These are phyloP conservation scores for Vireo griseus DNA, from an alignment of 2,797 vertebrate genomes.

Conservation along the genomic window DNA sequence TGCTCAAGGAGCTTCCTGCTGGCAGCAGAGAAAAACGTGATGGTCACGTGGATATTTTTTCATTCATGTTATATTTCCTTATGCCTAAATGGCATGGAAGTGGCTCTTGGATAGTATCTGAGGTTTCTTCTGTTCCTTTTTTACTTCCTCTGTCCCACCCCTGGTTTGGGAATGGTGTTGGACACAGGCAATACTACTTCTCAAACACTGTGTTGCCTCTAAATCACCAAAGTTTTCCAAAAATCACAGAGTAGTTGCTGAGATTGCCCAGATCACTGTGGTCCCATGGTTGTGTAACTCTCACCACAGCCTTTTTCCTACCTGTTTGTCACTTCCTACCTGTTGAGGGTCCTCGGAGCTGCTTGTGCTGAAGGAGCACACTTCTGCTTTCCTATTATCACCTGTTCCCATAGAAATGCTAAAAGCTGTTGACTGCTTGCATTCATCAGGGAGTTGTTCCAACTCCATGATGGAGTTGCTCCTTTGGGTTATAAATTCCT, in stretches of 20 bases:
- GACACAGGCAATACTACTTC: not conserved
- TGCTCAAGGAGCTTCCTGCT: not conserved
- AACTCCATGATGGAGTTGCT: not conserved
- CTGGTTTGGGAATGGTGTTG: not conserved
- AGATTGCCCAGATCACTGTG: not conserved
- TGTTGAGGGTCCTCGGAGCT: not conserved
- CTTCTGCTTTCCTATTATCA: not conserved
- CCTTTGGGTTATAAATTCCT: conserved; percentile 3
- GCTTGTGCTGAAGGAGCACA: not conserved
- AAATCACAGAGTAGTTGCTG: not conserved
- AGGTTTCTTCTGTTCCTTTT: not conserved
- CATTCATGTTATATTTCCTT: not conserved
- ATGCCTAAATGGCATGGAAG: not conserved
- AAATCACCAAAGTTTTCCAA: not conserved
- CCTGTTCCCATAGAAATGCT: conserved; percentile 1
- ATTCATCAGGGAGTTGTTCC: not conserved
- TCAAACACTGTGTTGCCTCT: not conserved
- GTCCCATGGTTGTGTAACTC: not conserved
- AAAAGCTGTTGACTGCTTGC: not conserved
- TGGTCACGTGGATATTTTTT: not conserved
- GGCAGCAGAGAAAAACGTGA: not conserved
- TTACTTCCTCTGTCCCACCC: not conserved
- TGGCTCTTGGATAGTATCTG: not conserved
- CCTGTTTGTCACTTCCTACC: not conserved
- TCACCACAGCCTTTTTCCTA: not conserved